These are phyloP conservation scores for Drosophila insularis DNA, from an alignment of 1,140 invertebrate species.

Conservation along the genomic window DNA sequence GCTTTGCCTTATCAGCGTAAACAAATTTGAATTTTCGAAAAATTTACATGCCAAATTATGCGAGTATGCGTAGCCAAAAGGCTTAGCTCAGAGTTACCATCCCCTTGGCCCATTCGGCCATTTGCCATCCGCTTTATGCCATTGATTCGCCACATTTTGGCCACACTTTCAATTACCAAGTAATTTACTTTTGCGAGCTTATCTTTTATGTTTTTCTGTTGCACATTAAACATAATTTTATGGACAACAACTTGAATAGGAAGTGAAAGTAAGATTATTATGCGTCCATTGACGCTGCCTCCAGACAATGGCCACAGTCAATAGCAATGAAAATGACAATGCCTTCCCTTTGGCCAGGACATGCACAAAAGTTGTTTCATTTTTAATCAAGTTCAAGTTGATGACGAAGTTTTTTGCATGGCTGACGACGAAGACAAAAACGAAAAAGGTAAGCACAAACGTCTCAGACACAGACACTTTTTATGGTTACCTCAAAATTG, in stretches of 20 bases:
- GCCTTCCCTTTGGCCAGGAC: neutral
- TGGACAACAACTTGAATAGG: constrained; percentile 28
- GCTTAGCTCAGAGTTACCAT: constrained; percentile 15
- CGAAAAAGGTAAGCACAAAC: constrained; percentile 26
- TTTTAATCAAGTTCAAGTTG: constrained; percentile 69
- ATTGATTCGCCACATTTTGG: constrained; percentile 34
- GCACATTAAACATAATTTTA: constrained; percentile 57
- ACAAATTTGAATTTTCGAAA: constrained; percentile 50
- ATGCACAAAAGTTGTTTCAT: constrained; percentile 52
- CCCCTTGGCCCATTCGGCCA: neutral
- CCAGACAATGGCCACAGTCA: constrained; percentile 6
- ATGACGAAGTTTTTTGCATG: constrained; percentile 61
- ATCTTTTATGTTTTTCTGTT: constrained; percentile 29
- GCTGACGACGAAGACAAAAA: constrained; percentile 50
- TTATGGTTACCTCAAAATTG: constrained; percentile 79
- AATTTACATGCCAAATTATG: constrained; percentile 64
- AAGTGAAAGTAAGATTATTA: constrained; percentile 55
- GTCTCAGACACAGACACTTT: constrained; percentile 69
- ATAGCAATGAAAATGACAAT: constrained; percentile 19
- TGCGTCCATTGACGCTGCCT: constrained; percentile 54
- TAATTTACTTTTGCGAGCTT: neutral
- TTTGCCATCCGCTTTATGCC: neutral
- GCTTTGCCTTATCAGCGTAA: constrained; percentile 46
- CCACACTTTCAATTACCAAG: constrained; percentile 49
- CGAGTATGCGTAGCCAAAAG: constrained; percentile 43